Conservation (phyloP, 2,888 invertebrate species). For the Flabesymbios commensalis region DNA sequence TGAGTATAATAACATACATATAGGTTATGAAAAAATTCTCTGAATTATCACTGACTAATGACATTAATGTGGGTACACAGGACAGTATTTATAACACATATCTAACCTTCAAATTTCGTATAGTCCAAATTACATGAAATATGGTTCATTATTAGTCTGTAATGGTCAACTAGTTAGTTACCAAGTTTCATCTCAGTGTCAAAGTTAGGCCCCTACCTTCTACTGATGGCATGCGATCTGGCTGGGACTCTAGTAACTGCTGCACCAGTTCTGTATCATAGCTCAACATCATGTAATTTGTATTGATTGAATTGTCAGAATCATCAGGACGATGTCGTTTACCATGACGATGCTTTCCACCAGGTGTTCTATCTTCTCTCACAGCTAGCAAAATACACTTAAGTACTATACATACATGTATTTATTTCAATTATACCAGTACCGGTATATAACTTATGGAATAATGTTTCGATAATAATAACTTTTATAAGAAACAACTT, state of each 20-base stretch:
- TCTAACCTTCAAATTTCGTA: too few relatives aligned
- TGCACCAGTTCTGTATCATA: slow-evolving; percentile 31
- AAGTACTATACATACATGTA: not conserved
- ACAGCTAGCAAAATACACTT: slow-evolving; percentile 47
- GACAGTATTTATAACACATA: too few relatives aligned
- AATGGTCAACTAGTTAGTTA: not conserved
- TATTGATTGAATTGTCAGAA: not conserved
- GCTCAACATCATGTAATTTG: not conserved
- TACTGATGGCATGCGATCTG: slow-evolving; percentile 43
- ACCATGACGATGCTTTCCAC: slow-evolving; percentile 53
- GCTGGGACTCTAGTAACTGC: slow-evolving; percentile 41
- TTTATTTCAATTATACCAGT: too few relatives aligned
- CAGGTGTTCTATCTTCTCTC: slow-evolving; percentile 59
- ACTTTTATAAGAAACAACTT: not conserved
- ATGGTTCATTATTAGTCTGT: too few relatives aligned
- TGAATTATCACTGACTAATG: too few relatives aligned
- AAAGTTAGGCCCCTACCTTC: slow-evolving; percentile 7
- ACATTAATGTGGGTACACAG: too few relatives aligned
- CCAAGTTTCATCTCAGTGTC: not conserved
- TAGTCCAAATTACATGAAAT: too few relatives aligned
- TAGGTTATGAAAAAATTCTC: too few relatives aligned
- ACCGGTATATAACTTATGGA: not conserved
- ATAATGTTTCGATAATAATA: not conserved
- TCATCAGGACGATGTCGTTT: slow-evolving; percentile 47
- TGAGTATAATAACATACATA: too few relatives aligned